These are phyloP conservation scores for Euura lappo DNA, from an alignment of 1,140 invertebrate genomes.

Conservation along the genomic window DNA sequence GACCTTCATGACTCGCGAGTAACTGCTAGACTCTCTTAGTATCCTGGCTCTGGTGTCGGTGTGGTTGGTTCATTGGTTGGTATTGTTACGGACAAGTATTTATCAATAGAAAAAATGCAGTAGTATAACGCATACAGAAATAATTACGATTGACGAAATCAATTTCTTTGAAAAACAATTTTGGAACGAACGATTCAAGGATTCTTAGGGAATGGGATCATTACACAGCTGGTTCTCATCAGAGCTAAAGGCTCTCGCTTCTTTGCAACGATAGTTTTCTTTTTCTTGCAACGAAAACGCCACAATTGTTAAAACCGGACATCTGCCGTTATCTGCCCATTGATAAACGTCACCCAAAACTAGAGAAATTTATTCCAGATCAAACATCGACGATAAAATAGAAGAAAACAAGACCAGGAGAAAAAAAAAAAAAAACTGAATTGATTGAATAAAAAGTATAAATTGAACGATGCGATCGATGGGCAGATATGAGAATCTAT, in stretches of 20 bases:
- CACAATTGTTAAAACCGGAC: slow-evolving; percentile 37
- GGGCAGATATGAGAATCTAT: slow-evolving; percentile 38
- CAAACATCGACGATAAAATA: not conserved
- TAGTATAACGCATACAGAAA: slow-evolving; percentile 19
- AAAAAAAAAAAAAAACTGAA: not conserved
- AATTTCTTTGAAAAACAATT: slow-evolving; percentile 40
- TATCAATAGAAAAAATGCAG: slow-evolving; percentile 49
- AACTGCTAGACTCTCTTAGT: slow-evolving; percentile 57
- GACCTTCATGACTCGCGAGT: slow-evolving; percentile 48
- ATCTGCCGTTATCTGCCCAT: slow-evolving; percentile 42
- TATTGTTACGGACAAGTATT: slow-evolving; percentile 50
- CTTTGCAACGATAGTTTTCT: not conserved
- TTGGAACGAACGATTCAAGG: slow-evolving; percentile 39
- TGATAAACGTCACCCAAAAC: slow-evolving; percentile 24
- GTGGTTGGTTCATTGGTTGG: slow-evolving; percentile 49
- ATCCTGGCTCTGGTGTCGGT: slow-evolving; percentile 61
- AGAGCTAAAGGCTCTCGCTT: slow-evolving; percentile 48
- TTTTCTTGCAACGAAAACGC: slow-evolving; percentile 40
- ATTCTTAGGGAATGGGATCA: slow-evolving; percentile 33
- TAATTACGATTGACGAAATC: slow-evolving; percentile 46
- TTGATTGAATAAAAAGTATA: not conserved
- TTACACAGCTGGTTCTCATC: slow-evolving; percentile 51
- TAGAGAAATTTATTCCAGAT: not conserved
- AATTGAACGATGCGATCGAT: slow-evolving; percentile 32
- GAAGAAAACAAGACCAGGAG: not conserved